phyloP scores from a whole-genome alignment of 2,888 invertebrate genomes.

The Apomyelois bistriatella region DNA sequence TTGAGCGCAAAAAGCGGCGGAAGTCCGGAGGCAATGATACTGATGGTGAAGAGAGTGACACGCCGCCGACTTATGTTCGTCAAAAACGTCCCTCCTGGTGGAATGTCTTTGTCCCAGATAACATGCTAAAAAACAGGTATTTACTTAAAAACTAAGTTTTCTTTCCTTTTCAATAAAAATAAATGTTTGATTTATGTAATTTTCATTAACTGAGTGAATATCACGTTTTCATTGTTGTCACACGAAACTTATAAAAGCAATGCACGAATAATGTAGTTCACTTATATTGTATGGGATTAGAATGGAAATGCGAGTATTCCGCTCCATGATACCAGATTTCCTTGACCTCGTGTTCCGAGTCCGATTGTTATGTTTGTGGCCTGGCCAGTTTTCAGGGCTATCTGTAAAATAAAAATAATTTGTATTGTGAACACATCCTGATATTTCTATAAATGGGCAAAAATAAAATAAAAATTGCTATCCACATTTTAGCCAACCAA shows the following conservation, averaged over 20 bases:
- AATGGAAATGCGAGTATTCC: slow-evolving; percentile 48
- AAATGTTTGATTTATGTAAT: background rate
- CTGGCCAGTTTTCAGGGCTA: slow-evolving; percentile 44
- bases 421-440: too few species aligned
- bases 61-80: slow-evolving; percentile 70
- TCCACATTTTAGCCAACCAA: too few species aligned
- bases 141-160: slow-evolving; percentile 7
- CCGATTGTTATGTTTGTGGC: slow-evolving; percentile 52
- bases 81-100: slow-evolving; percentile 93
- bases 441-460: too few species aligned
- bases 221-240: slow-evolving; percentile 11
- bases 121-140: slow-evolving; percentile 85
- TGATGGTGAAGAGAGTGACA: slow-evolving; percentile 59
- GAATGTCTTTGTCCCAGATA: slow-evolving; percentile 92
- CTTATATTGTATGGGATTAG: slow-evolving; percentile 45
- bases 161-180: background rate
- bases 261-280: slow-evolving; percentile 35
- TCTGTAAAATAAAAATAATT: too few species aligned
- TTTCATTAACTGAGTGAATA: background rate
- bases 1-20: slow-evolving; percentile 76
- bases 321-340: slow-evolving; percentile 55
- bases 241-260: slow-evolving; percentile 31
- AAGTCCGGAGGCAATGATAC: slow-evolving; percentile 75
- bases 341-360: slow-evolving; percentile 59
- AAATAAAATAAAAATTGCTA: too few species aligned